Conservation (phyloP, 2,888 invertebrate genomes). For the Allophyes oxyacanthae region DNA sequence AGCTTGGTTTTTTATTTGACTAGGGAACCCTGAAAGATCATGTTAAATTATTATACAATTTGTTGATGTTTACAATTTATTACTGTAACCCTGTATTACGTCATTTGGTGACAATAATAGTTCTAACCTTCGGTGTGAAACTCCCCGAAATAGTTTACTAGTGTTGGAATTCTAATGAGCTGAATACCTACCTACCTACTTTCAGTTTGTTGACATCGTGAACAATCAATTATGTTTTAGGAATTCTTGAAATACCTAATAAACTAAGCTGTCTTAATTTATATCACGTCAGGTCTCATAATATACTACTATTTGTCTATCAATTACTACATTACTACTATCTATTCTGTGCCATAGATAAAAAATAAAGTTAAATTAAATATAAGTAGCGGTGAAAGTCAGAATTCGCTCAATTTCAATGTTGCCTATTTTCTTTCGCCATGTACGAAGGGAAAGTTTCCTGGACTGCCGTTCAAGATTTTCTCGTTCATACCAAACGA, state of each 20-base stretch:
- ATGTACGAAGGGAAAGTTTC: conserved; percentile 48
- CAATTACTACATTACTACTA: too few species aligned
- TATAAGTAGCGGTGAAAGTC: conserved; percentile 41
- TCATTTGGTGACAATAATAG: conserved; percentile 25
- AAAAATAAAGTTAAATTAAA: too few species aligned
- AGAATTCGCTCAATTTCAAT: conserved; percentile 25
- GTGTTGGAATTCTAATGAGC: conserved; percentile 9
- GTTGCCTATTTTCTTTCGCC: conserved; percentile 42
- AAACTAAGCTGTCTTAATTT: too few species aligned
- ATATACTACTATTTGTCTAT: too few species aligned
- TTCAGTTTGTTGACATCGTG: conserved; percentile 16
- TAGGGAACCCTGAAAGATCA: too few species aligned
- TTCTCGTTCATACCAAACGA: conserved; percentile 50
- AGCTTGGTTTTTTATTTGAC: too few species aligned
- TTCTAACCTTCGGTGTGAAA: conserved; percentile 46
- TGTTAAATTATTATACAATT: conserved; percentile 1
- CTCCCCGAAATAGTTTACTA: conserved; percentile 37
- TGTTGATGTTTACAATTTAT: conserved; percentile 28
- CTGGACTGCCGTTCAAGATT: conserved; percentile 43
- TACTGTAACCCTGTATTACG: conserved; percentile 27
- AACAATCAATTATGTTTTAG: too few species aligned
- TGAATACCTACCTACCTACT: conserved; percentile 10
- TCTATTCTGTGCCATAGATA: too few species aligned
- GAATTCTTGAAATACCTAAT: too few species aligned
- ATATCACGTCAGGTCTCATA: too few species aligned